A percentile compares a stretch with the other conserved stretches of the same genome.
These are phyloP conservation scores for Odontocolon sp. DNA, from an alignment of 2,888 invertebrate species.

Conservation along the genomic window DNA sequence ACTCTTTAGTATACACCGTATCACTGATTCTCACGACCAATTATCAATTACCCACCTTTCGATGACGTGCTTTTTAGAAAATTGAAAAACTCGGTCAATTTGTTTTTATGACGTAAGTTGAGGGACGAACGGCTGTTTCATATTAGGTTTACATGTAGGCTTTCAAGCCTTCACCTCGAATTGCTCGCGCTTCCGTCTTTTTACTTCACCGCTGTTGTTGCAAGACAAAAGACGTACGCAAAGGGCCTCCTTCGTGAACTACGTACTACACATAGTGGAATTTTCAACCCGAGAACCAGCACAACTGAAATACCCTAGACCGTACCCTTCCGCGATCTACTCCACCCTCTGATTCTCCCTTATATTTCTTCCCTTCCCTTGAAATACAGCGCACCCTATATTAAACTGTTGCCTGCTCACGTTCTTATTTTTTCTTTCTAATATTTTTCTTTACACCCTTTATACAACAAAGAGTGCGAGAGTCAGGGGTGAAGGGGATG, in stretches of 20 bases:
- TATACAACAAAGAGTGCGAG: slow-evolving; percentile 48
- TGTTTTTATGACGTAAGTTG: slow-evolving; percentile 49
- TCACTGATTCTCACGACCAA: neutral
- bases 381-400: slow-evolving; percentile 68
- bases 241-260: slow-evolving; percentile 51
- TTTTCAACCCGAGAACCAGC: slow-evolving; percentile 12
- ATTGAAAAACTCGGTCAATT: slow-evolving; percentile 58
- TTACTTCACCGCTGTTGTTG: slow-evolving; percentile 26
- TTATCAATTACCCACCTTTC: neutral
- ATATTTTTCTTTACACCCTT: slow-evolving; percentile 62
- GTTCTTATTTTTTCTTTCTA: slow-evolving; percentile 29
- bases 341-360: slow-evolving; percentile 48
- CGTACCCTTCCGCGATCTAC: slow-evolving; percentile 43
- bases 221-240: slow-evolving; percentile 61
- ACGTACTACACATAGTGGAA: slow-evolving; percentile 28
- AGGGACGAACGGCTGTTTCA: slow-evolving; percentile 30
- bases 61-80: slow-evolving; percentile 11
- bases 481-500: slow-evolving; percentile 42
- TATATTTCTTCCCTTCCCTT: slow-evolving; percentile 43
- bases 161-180: slow-evolving; percentile 45
- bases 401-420: slow-evolving; percentile 66
- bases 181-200: slow-evolving; percentile 14
- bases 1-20: neutral
- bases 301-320: slow-evolving; percentile 55
- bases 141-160: slow-evolving; percentile 55